phyloP scores from a whole-genome alignment of 2,888 invertebrate genomes.

The Caenorhabditis panamensis region DNA sequence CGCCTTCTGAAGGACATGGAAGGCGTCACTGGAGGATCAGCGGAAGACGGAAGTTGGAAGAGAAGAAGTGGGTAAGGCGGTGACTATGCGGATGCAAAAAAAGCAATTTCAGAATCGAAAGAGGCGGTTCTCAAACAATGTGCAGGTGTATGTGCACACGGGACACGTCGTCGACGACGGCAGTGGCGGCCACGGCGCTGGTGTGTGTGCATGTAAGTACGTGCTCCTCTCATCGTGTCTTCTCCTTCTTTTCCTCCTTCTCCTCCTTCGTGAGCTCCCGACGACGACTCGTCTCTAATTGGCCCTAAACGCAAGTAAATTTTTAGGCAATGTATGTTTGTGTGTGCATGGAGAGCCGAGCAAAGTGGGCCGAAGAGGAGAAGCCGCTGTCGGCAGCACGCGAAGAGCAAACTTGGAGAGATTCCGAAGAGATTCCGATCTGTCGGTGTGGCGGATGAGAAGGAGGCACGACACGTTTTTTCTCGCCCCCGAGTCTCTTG shows the following conservation, averaged over 20 bases:
- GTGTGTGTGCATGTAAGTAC: conserved; percentile 45
- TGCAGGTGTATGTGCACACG: conserved; percentile 35
- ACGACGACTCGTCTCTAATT: conserved; percentile 58
- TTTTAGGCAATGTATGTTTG: conserved; percentile 56
- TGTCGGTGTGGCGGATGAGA: not conserved
- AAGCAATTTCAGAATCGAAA: conserved; percentile 15
- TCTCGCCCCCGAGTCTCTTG: not conserved
- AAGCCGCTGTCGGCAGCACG: not conserved
- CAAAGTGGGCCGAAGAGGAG: conserved; percentile 7
- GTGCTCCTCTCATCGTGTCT: conserved; percentile 46
- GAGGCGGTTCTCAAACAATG: conserved; percentile 26
- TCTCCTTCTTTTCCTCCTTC: conserved; percentile 24
- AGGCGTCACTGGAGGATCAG: not conserved
- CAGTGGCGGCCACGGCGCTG: not conserved
- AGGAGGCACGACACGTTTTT: conserved; percentile 9
- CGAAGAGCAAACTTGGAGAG: conserved; percentile 7
- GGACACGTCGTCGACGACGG: conserved; percentile 5
- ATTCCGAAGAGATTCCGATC: conserved; percentile 8
- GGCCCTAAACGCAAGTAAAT: conserved; percentile 64
- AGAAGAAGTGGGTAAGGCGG: not conserved
- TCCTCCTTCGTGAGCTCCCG: conserved; percentile 34
- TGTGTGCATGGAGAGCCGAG: conserved; percentile 26
- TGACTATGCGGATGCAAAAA: not conserved
- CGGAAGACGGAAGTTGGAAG: not conserved
- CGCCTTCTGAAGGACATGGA: conserved; percentile 9